phyloP scores from a whole-genome alignment of 2,797 vertebrate genomes.

The Clarias platycephalus region DNA sequence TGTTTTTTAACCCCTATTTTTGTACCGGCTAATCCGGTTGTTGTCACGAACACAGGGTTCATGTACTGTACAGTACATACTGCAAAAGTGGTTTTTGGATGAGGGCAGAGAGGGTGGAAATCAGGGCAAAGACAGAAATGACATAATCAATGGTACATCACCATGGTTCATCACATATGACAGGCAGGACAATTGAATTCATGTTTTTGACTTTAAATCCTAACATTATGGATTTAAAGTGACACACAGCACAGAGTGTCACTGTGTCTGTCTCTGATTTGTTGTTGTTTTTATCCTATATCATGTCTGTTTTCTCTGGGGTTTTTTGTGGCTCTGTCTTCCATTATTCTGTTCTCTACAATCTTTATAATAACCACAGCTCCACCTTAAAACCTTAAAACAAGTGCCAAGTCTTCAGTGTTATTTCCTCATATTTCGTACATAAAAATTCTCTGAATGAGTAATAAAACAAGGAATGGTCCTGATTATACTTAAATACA shows the following conservation, averaged over 20 bases:
- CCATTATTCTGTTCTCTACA: constrained; percentile 29
- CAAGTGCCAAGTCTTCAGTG: background rate
- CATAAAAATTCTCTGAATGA: background rate
- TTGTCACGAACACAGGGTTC: background rate
- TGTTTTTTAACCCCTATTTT: constrained; percentile 24
- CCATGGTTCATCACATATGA: background rate
- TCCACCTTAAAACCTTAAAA: constrained; percentile 36
- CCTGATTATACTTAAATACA: background rate
- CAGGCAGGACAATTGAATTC: background rate
- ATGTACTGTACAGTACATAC: background rate
- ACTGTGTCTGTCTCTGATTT: background rate
- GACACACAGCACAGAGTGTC: background rate
- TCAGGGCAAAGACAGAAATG: background rate
- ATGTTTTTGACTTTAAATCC: background rate
- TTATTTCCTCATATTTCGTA: background rate
- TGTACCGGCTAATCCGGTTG: background rate
- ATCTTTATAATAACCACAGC: constrained; percentile 43
- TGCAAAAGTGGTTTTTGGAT: background rate
- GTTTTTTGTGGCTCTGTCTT: background rate
- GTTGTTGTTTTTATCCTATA: background rate
- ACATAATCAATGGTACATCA: background rate
- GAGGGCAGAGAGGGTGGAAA: background rate
- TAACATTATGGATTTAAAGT: background rate
- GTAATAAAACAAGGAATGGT: background rate
- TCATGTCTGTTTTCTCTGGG: background rate